These are phyloP conservation scores for Xiphophorus hellerii DNA, from an alignment of 2,113 vertebrate species.

Conservation along the genomic window DNA sequence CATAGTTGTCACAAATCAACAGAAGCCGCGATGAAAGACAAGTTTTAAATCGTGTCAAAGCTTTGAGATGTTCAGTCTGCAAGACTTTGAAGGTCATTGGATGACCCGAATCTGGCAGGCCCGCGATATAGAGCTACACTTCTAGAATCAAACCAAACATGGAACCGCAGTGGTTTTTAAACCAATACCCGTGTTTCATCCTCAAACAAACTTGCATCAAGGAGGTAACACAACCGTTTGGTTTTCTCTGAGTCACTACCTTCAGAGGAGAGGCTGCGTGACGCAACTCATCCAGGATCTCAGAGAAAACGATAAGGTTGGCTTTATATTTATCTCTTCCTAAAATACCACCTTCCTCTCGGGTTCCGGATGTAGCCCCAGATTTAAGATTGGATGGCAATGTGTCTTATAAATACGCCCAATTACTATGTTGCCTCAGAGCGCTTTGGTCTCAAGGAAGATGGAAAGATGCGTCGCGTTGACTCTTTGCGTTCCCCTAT, in stretches of 20 bases:
- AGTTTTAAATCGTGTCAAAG: neutral
- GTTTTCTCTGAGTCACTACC: constrained; percentile 20
- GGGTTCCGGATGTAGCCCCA: constrained; percentile 42
- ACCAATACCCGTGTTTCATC: neutral
- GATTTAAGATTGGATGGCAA: constrained; percentile 53
- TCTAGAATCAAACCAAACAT: too few species aligned
- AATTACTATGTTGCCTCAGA: constrained; percentile 6
- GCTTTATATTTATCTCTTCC: constrained; percentile 69
- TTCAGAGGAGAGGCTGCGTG: constrained; percentile 25
- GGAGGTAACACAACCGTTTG: neutral
- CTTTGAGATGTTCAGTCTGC: neutral
- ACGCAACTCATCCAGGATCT: constrained; percentile 26
- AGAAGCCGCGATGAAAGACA: neutral
- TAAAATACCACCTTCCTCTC: constrained; percentile 69
- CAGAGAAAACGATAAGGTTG: constrained; percentile 63
- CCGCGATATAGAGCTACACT: too few species aligned
- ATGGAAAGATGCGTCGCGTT: constrained; percentile 27
- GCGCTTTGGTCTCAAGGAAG: neutral
- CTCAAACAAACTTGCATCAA: neutral
- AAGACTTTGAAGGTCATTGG: neutral
- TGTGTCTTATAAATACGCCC: constrained; percentile 59
- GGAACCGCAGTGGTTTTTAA: too few species aligned
- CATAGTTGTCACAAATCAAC: neutral
- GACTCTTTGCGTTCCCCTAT: neutral
- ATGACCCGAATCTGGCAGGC: too few species aligned